These are phyloP conservation scores for Urocitellus parryii DNA, from an alignment of 2,113 vertebrate species.

Conservation along the genomic window DNA sequence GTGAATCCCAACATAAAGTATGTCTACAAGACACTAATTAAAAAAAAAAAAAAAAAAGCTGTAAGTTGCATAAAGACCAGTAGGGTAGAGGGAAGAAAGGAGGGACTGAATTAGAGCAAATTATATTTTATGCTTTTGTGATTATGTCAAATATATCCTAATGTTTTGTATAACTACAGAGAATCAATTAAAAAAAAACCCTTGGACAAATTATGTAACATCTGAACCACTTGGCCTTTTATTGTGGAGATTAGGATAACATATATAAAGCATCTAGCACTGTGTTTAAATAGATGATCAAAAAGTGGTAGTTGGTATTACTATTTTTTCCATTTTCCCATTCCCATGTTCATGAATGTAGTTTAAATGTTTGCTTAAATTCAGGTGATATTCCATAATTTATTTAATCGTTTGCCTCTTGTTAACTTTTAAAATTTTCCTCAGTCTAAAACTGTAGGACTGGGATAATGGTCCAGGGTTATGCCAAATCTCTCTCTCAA, in stretches of 20 bases:
- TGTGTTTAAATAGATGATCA: constrained; percentile 42
- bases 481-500: not conserved
- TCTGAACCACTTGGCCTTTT: constrained; percentile 47
- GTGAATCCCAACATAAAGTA: no score
- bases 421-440: constrained; percentile 3
- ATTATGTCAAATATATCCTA: no score
- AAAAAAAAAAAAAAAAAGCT: no score
- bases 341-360: not conserved
- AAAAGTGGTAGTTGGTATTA: not conserved
- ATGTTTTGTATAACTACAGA: no score
- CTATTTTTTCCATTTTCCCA: constrained; percentile 29
- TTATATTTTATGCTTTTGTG: no score
- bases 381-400: constrained; percentile 16
- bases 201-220: not conserved
- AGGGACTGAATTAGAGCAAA: no score
- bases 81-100: no score
- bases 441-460: constrained; percentile 5
- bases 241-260: constrained; percentile 17
- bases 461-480: not conserved
- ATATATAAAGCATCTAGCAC: not conserved
- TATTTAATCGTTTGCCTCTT: constrained; percentile 38
- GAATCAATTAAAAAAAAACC: not conserved
- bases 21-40: no score
- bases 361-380: constrained; percentile 38
- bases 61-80: no score